Evolutionary conservation across 53 echinoderm and acorn worm species (phyloP).

Genomic region (Zoroaster sp.): DNA sequence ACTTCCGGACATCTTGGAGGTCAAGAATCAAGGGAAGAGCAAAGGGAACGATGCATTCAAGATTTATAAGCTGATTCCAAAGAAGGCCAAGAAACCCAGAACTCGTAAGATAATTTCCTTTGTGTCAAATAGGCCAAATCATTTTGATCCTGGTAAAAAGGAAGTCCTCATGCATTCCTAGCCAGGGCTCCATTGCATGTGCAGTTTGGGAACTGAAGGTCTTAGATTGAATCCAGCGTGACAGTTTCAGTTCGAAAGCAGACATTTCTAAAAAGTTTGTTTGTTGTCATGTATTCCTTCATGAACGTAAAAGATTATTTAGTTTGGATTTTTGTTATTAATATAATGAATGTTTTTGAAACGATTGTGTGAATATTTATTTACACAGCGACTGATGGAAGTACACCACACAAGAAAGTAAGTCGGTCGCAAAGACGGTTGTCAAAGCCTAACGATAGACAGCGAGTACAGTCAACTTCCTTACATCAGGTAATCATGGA

Average conservation of each 20-base stretch:
- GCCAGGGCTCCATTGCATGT: too few species aligned
- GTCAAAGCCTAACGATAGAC: not conserved
- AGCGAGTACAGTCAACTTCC: not conserved
- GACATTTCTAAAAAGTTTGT: too few species aligned
- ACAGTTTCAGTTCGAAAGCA: too few species aligned
- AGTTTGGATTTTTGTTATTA: not conserved
- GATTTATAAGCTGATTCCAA: slow-evolving; percentile 88
- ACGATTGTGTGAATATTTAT: not conserved
- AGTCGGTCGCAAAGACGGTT: not conserved
- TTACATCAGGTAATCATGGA: slow-evolving; percentile 22
- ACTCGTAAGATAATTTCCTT: slow-evolving; percentile 2
- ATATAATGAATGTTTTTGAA: not conserved
- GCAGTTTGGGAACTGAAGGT: too few species aligned
- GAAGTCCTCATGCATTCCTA: too few species aligned
- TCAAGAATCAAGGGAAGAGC: slow-evolving; percentile 83
- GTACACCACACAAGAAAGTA: not conserved
- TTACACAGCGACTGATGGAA: not conserved
- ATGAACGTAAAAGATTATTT: not conserved
- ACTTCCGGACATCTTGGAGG: slow-evolving; percentile 95
- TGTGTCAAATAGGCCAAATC: too few species aligned
- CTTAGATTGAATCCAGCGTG: too few species aligned
- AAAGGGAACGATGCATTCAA: slow-evolving; percentile 96
- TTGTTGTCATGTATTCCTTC: too few species aligned
- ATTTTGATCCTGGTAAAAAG: too few species aligned
- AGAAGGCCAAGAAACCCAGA: slow-evolving; percentile 58